Base-by-base conservation (phyloP, 2,113 vertebrate genomes). In the Amphilophus citrinellus region DNA sequence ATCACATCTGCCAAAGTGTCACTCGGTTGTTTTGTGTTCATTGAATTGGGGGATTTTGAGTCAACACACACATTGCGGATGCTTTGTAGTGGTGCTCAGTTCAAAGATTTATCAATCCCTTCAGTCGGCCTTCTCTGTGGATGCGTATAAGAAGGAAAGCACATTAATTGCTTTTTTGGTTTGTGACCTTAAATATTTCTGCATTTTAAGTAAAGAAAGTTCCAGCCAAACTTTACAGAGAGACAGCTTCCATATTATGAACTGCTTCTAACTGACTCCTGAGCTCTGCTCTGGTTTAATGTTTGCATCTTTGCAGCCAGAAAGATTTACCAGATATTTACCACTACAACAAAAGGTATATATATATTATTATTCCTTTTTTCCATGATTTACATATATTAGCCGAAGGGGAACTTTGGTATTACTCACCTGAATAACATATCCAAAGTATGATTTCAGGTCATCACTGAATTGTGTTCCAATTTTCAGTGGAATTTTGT, bases 131-230 rank as follows among this genome's bases (percentile, higher is more conserved):
- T 76, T 37, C 71, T 79, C 84, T 82, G 44, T 44, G 44, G 66
- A 35, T 50, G 50, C 75, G 68, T 83, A 87, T 82, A 61, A 84
- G 80, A 78, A n/a, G 80, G 66, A 77, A 77, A 78, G 15, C 44
- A 22, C 59, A 68, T 77, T 87, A 87, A 89, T 89, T 91, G 83
- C 63, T 85, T 85, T 85, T 88, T 87, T 76, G 81, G 66, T 79
- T 84, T 77, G 78, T 56, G 85, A 78, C 80, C 65, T 50, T 63
- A 57, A 79, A 78, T 84, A 76, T 82, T 76, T 84, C 11, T 87
- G 71, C 58, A 37, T 50, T 71, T 71, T 71, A 50, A 32, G 50
- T 30, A 13, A 71, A 71, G 10, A 32, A 50, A 71, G 22, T 71
- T 71, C 66, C 66, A 50, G 66, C 17, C 66, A 71, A 71, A 71